phyloP scores from a whole-genome alignment of 1,140 invertebrate species.

The Diplogasteroides magnus region DNA sequence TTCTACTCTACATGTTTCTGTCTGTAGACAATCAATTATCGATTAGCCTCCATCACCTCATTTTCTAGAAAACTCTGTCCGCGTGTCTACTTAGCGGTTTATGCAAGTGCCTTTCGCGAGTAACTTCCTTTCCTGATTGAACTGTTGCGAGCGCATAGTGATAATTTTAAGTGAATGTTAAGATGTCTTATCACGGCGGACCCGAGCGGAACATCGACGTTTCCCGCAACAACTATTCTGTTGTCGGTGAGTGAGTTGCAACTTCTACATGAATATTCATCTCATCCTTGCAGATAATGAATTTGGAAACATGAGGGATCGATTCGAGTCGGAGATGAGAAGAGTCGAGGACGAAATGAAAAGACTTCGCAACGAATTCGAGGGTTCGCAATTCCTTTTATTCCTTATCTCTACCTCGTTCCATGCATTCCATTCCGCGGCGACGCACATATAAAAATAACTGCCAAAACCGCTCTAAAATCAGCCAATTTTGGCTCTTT shows the following conservation, averaged over 20 bases:
- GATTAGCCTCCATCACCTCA: not conserved
- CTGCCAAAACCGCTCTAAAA: no score
- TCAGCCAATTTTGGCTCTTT: no score
- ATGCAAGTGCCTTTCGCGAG: no score
- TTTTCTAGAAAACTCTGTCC: no score
- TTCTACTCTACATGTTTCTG: not conserved
- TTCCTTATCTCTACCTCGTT: not conserved
- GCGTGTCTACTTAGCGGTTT: no score
- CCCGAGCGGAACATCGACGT: not conserved
- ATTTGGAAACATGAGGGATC: slow-evolving; percentile 87
- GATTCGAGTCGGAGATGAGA: slow-evolving; percentile 91
- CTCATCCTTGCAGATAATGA: slow-evolving; percentile 91
- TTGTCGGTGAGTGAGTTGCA: not conserved
- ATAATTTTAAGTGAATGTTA: no score
- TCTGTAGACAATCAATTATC: not conserved
- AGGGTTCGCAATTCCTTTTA: slow-evolving; percentile 10
- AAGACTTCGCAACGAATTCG: slow-evolving; percentile 80
- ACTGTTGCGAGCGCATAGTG: no score
- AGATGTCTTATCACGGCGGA: not conserved
- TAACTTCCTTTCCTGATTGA: no score
- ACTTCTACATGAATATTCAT: slow-evolving; percentile 70
- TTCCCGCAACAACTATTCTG: not conserved
- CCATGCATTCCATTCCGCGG: no score
- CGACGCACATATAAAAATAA: no score
- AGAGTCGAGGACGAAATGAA: slow-evolving; percentile 95